A percentile compares a stretch with the other conserved stretches of the same genome.
phyloP scores from a whole-genome alignment of 2,113 vertebrate species.

The Cyanistes caeruleus region DNA sequence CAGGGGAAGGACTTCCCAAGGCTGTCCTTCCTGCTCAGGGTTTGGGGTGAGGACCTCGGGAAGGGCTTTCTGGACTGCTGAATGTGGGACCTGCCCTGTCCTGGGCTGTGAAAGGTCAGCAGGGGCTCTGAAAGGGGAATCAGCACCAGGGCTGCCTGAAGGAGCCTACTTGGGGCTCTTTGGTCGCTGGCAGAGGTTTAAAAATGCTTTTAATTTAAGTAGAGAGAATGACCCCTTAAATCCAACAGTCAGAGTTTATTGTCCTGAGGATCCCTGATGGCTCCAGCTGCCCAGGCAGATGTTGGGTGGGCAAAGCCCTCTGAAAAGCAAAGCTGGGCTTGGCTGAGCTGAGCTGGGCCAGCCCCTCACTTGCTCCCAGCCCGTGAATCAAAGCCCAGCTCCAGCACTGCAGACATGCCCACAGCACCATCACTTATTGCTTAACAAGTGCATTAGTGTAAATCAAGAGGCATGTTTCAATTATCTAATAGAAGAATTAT shows the following conservation, averaged over 20 bases:
- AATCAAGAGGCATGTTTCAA: conserved; percentile 64
- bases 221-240: background rate
- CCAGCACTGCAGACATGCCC: background rate
- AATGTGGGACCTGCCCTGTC: background rate
- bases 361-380: background rate
- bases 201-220: background rate
- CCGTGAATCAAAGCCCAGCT: background rate
- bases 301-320: background rate
- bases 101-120: background rate
- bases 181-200: fast-evolving
- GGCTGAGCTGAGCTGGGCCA: background rate
- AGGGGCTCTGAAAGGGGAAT: background rate
- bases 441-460: conserved; percentile 71
- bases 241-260: background rate
- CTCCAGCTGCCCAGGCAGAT: background rate
- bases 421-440: conserved; percentile 39
- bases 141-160: background rate
- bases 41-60: background rate
- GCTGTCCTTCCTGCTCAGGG: background rate
- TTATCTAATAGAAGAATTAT: conserved; percentile 72
- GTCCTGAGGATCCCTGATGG: background rate
- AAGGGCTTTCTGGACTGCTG: background rate
- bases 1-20: background rate
- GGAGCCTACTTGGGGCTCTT: background rate
- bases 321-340: background rate